A percentile compares a stretch with the other conserved stretches of the same genome.
Conservation (phyloP, 2,797 vertebrate genomes). For the Leuciscus waleckii region DNA sequence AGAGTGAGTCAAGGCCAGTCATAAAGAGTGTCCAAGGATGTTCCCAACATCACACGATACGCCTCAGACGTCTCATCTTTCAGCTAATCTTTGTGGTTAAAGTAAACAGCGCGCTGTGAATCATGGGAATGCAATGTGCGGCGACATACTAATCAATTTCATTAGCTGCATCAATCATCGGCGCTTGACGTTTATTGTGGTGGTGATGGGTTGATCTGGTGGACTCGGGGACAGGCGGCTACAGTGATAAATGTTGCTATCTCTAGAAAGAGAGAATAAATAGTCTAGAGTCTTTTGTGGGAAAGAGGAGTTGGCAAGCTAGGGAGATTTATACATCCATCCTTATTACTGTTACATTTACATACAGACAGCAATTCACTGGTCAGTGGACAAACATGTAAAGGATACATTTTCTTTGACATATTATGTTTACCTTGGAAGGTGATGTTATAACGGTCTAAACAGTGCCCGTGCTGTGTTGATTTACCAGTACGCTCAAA, state of each 20-base stretch:
- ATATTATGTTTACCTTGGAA: neutral
- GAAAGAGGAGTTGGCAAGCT: slow-evolving; percentile 57
- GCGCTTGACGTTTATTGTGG: slow-evolving; percentile 92
- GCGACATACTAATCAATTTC: slow-evolving; percentile 92
- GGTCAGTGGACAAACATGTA: neutral
- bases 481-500: neutral
- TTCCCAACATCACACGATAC: slow-evolving; percentile 45
- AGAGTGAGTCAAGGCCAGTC: slow-evolving; percentile 58
- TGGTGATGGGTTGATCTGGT: slow-evolving; percentile 91
- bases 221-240: slow-evolving; percentile 85
- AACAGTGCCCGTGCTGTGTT: neutral
- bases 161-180: slow-evolving; percentile 93
- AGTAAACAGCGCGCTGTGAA: slow-evolving; percentile 77
- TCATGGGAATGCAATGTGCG: slow-evolving; percentile 73
- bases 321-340: slow-evolving; percentile 1
- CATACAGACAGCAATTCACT: slow-evolving; percentile 15
- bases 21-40: slow-evolving; percentile 61
- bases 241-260: slow-evolving; percentile 89
- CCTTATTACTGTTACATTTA: neutral
- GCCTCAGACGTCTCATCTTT: slow-evolving; percentile 69
- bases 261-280: slow-evolving; percentile 82
- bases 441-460: neutral
- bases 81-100: slow-evolving; percentile 67
- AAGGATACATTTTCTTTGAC: neutral
- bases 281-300: slow-evolving; percentile 62